Evolutionary conservation across 2,797 vertebrate species (phyloP), one percentile per base, ranked within the genome.

Genomic region (Micropoecilia bifurca): DNA sequence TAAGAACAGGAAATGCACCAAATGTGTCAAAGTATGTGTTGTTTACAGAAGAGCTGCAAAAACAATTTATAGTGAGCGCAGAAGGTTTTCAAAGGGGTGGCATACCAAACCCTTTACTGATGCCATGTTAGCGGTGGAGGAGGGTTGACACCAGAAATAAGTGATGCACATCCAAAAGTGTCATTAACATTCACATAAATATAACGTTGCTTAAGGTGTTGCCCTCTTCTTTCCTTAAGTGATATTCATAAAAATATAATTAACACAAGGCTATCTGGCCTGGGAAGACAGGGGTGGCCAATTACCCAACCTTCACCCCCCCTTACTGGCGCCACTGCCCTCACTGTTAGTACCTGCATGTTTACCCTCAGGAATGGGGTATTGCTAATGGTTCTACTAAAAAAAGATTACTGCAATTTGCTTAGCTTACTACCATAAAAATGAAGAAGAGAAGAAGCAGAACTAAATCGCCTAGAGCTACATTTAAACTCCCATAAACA

Each of bases 331-430:
- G 18, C 36, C 63, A 68, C 36, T 68, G 63, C 18, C 41, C 63
- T 39, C 16, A 39, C 6, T 43, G 25, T 45, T 71, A 71, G 68
- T n/a, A 43, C 8, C 22, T 69, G 39, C 10, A 45, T 71, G 45
- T n/a, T 45, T 71, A 28, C 25, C 41, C 68, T n/a, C 12, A 45
- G 41, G 41, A 71, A 71, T n/a, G 6, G 13, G 41, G 10, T 22
- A 16, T 46, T 30, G 28, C 22, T 43, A 33, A 50, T 33, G 28
- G 20, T 4, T 55, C 30, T 22, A 75, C 82, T 80, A 88, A 89
- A 22, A 36, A 78, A 91, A 88, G 77, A 90, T 82, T 79, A 75
- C 75, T 88, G 41, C 76, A 79, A 88, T 82, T 91, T 36, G 72
- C 81, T 90, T 82, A 73, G 85, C 71, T 85, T 80, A 80, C 80